Evolutionary conservation across 1,140 invertebrate genomes (phyloP), one percentile per base, ranked within the genome.

Genomic region (Leptoteleia sp.): DNA sequence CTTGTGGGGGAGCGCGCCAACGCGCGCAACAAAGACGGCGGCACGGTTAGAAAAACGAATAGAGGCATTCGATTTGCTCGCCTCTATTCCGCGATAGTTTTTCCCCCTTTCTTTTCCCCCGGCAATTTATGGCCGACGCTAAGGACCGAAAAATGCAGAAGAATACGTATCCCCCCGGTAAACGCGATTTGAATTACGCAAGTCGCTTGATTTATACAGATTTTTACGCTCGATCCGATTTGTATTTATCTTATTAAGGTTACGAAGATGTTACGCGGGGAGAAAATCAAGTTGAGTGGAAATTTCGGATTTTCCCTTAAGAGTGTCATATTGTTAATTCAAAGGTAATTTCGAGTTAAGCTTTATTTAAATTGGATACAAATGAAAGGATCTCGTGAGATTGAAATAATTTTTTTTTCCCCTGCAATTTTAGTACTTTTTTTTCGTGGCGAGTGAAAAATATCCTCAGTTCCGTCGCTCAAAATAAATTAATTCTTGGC

Each of bases 71-170:
- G 77, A 80, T 80, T 80, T 80, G 77, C 71, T 71, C 67, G 71
- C n/a, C 77, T 80, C 77, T 76, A 80, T 80, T 76, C 77, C 27
- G 52, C 59, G 67, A 80, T 80, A 76, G 71, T 80, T 80, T 80
- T 80, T 76, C 67, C 45, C 65, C 47, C 76, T 71, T 68, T 73
- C 68, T 80, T 48, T 45, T 42, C 13, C 61, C 57, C 62, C 62
- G 57, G 71, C 71, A 76, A 80, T 80, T 80, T 80, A 80, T 80
- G 43, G 71, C 43, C 62, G 65, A 80, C 77, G 67, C 77, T 80
- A 80, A 80, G 67, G 71, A 80, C 77, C 77, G 77, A 76, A 76
- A 80, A 71, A 79, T 79, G 76, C 59, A 75, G 70, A 70, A 29
- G 64, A 71, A 75, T 79, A 79, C 70, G 57, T 55, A 59, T 79